Evolutionary conservation across 2,113 vertebrate species (phyloP).

Genomic region (Rhadina sibilatrix): DNA sequence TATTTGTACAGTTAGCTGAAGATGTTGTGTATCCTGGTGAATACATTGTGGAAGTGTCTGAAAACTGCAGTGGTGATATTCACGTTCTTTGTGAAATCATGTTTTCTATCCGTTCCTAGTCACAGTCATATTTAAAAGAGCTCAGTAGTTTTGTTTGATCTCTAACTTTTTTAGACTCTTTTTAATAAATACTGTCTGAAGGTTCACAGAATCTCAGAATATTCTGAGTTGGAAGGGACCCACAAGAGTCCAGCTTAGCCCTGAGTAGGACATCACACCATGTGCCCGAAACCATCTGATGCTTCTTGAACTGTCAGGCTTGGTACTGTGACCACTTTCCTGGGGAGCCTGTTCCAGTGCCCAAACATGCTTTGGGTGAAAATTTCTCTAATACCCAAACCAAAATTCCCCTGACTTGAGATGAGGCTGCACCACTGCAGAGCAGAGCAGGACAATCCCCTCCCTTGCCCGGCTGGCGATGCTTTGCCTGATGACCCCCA

Average conservation of each 20-base stretch:
- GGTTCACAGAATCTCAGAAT: not conserved
- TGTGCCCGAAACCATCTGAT: not conserved
- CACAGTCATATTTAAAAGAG: not conserved
- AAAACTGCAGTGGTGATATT: not conserved
- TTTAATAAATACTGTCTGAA: not conserved
- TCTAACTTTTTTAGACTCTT: not conserved
- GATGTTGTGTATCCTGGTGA: not conserved
- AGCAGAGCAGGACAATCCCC: not conserved
- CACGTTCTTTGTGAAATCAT: not conserved
- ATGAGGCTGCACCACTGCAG: not conserved
- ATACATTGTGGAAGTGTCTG: not conserved
- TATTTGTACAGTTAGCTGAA: not conserved
- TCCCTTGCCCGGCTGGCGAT: accelerated
- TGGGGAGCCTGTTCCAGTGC: not conserved
- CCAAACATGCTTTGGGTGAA: not conserved
- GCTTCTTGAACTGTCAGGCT: not conserved
- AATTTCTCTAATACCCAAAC: not conserved
- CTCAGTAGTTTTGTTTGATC: not conserved
- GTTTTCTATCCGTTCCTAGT: not conserved
- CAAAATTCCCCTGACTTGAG: not conserved
- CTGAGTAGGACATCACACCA: not conserved
- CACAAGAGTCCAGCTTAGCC: not conserved
- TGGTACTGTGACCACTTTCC: not conserved
- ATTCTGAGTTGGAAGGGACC: not conserved
- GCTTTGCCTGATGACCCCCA: not conserved